These are phyloP conservation scores for Trissonchulus latispiculum DNA, from an alignment of 2,888 invertebrate species.

Conservation along the genomic window DNA sequence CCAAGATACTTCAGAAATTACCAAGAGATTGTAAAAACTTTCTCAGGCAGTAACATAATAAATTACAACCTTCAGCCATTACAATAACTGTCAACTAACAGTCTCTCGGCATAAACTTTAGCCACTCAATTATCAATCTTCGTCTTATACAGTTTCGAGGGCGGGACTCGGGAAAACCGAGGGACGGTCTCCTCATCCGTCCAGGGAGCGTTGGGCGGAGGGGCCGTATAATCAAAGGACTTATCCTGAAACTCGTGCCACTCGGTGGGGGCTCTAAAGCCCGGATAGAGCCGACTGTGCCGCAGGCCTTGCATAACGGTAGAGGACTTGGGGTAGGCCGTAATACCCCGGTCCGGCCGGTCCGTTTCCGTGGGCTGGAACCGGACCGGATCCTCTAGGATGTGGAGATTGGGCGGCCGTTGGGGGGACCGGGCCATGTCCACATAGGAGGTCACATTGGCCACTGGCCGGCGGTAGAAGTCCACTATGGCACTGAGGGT, in stretches of 20 bases:
- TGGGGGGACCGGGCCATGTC: constrained; percentile 5
- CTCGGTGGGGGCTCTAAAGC: constrained; percentile 8
- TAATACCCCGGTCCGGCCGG: not conserved
- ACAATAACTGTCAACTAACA: no score
- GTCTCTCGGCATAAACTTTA: no score
- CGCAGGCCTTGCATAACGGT: constrained; percentile 14
- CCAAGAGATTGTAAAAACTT: no score
- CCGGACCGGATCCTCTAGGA: constrained; percentile 11
- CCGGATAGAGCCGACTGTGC: constrained; percentile 5
- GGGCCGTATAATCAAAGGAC: constrained; percentile 4
- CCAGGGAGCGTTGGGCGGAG: constrained; percentile 12
- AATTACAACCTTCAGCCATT: no score
- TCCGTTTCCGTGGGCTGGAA: constrained; percentile 16
- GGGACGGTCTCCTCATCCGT: not conserved
- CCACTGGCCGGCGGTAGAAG: constrained; percentile 3
- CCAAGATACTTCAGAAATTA: no score
- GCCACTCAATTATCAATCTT: not conserved
- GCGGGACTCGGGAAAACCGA: not conserved
- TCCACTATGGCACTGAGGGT: not conserved
- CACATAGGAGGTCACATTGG: constrained; percentile 8
- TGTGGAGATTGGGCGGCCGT: constrained; percentile 14
- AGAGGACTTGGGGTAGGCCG: constrained; percentile 13
- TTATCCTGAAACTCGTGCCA: constrained; percentile 16
- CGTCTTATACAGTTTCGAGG: not conserved
- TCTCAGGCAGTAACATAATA: no score